phyloP scores from a whole-genome alignment of 2,113 vertebrate genomes.

The Alligator sinensis region DNA sequence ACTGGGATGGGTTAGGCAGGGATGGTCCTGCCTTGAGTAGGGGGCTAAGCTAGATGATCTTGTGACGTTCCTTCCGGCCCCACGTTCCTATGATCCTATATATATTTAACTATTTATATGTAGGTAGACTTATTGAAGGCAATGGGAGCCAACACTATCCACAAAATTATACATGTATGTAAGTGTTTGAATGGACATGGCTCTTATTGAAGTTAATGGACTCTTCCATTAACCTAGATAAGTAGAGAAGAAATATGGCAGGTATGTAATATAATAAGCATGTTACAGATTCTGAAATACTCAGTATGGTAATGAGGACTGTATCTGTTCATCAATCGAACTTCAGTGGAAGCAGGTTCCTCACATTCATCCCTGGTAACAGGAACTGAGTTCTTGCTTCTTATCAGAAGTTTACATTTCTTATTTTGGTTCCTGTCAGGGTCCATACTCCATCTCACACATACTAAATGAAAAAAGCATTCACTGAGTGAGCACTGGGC shows the following conservation, averaged over 20 bases:
- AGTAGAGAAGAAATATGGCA: background rate
- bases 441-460: background rate
- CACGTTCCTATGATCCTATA: background rate
- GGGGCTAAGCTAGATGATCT: background rate
- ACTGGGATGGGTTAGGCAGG: background rate
- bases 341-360: background rate
- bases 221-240: background rate
- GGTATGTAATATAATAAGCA: background rate
- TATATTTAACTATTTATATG: background rate
- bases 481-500: background rate
- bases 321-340: rapidly evolving
- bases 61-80: background rate
- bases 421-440: background rate
- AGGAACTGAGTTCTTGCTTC: background rate
- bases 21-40: background rate
- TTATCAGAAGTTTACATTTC: background rate
- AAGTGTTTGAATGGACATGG: background rate
- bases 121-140: background rate
- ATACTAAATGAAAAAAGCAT: background rate
- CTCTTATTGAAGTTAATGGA: background rate
- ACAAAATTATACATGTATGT: background rate
- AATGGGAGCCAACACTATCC: background rate
- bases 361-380: background rate
- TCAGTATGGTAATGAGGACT: background rate
- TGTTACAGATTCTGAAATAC: background rate